Evolutionary conservation across 1,140 invertebrate species (phyloP).

Genomic region (Chelonus insularis): DNA sequence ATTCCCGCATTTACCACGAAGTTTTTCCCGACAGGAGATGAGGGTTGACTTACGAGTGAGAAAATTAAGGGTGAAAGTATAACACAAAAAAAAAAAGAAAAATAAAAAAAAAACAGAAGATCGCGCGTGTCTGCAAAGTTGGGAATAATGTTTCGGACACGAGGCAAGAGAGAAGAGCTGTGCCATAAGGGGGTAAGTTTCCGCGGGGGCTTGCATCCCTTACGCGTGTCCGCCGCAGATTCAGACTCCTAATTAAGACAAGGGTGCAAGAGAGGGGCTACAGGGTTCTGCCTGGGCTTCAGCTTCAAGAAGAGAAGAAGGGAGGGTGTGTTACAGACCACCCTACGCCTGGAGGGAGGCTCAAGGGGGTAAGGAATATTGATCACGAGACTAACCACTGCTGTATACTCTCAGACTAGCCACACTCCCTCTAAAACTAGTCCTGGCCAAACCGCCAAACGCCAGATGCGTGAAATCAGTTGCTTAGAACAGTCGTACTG

Average conservation of each 20-base stretch:
- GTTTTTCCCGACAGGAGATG: conserved; percentile 6
- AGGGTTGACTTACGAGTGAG: conserved; percentile 17
- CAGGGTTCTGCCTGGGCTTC: conserved; percentile 47
- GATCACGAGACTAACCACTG: conserved; percentile 51
- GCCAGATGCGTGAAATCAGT: conserved; percentile 59
- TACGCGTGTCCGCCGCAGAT: conserved; percentile 70
- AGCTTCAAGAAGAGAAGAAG: conserved; percentile 34
- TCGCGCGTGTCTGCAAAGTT: conserved; percentile 48
- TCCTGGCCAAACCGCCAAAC: conserved; percentile 54
- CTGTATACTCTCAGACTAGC: conserved; percentile 7
- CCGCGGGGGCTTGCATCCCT: conserved; percentile 56
- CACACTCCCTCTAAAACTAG: conserved; percentile 28
- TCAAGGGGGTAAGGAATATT: conserved; percentile 61
- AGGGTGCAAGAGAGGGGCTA: conserved; percentile 59
- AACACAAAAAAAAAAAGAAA: conserved; percentile 10
- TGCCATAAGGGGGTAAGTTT: conserved; percentile 21
- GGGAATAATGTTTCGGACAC: conserved; percentile 61
- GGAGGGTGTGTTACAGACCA: conserved; percentile 36
- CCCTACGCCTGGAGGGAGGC: conserved; percentile 49
- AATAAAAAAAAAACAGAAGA: conserved; percentile 13
- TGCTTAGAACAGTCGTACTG: conserved; percentile 28
- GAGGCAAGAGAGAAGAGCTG: conserved; percentile 33
- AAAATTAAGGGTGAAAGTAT: background rate
- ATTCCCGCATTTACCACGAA: conserved; percentile 1
- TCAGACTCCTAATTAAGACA: conserved; percentile 70